Conservation (phyloP, 2,113 vertebrate genomes). For the Catharus minimus region DNA sequence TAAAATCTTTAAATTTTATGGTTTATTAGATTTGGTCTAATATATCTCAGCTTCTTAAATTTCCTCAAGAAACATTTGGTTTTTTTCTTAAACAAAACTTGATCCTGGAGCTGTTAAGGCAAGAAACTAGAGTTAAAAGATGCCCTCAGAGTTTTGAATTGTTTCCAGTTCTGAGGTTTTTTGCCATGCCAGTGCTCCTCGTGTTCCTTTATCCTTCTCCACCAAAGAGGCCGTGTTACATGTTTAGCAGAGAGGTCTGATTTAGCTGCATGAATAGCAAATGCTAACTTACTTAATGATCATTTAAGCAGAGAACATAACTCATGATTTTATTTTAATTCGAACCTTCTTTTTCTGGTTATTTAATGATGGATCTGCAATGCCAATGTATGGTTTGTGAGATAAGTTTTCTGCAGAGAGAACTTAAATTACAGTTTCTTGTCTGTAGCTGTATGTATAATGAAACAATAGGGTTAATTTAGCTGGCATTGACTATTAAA, state of each 20-base stretch:
- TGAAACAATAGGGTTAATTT: neutral
- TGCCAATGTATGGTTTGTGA: neutral
- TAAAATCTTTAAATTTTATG: neutral
- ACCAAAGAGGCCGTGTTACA: neutral
- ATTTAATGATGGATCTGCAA: neutral
- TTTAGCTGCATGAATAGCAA: neutral
- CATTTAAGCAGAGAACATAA: neutral
- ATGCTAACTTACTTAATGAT: neutral
- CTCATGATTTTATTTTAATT: neutral
- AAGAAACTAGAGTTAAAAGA: neutral
- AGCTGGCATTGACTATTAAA: neutral
- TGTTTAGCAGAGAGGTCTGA: neutral
- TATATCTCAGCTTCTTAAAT: neutral
- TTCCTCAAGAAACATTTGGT: neutral
- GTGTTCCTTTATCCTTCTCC: neutral
- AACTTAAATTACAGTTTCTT: neutral
- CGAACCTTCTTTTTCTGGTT: neutral
- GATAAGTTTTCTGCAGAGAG: constrained; percentile 12
- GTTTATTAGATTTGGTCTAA: neutral
- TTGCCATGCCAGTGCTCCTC: neutral
- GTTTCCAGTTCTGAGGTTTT: neutral
- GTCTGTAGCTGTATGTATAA: neutral
- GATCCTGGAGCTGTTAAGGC: neutral
- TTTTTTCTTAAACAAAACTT: neutral
- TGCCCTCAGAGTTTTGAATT: neutral